These are phyloP conservation scores for Phallusia fumigata DNA, from an alignment of 23 tunicate genomes.

Conservation along the genomic window DNA sequence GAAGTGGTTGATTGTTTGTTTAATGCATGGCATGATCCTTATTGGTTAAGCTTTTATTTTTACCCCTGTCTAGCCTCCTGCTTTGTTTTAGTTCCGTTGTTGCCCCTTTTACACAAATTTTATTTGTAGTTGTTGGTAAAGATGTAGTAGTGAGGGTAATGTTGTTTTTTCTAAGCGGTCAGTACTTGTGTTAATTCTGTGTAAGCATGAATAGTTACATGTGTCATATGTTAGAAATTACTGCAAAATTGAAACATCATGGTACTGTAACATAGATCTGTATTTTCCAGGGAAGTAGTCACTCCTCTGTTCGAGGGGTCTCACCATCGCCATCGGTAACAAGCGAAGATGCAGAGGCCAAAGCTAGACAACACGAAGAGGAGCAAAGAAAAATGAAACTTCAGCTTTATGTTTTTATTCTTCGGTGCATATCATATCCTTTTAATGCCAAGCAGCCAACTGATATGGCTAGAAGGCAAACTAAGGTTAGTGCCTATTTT, in stretches of 20 bases:
- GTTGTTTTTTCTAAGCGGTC: no score
- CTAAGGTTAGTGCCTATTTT: no score
- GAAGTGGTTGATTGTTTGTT: not conserved
- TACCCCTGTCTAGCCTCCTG: not conserved
- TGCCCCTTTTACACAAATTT: not conserved
- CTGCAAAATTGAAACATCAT: no score
- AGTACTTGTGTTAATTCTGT: no score
- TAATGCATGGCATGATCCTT: not conserved
- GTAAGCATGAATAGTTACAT: no score
- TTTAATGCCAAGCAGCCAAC: constrained; percentile 91
- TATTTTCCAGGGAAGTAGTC: constrained; percentile 59
- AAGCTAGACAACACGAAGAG: constrained; percentile 62
- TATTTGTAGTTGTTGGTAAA: no score
- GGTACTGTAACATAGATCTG: not conserved
- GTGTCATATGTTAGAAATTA: no score
- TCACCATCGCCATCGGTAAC: constrained; percentile 84
- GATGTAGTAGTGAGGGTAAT: no score
- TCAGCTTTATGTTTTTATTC: constrained; percentile 89
- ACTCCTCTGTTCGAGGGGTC: constrained; percentile 37
- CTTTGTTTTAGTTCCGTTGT: not conserved
- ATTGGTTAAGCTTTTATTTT: not conserved
- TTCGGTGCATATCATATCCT: constrained; percentile 90
- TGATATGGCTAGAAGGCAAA: constrained; percentile 84
- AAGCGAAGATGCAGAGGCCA: constrained; percentile 76
- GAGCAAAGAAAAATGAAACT: constrained; percentile 68